A percentile compares a stretch with the other conserved stretches of the same genome.
Evolutionary conservation across 1,140 invertebrate genomes (phyloP).

Genomic region (Tyrophagus putrescentiae): DNA sequence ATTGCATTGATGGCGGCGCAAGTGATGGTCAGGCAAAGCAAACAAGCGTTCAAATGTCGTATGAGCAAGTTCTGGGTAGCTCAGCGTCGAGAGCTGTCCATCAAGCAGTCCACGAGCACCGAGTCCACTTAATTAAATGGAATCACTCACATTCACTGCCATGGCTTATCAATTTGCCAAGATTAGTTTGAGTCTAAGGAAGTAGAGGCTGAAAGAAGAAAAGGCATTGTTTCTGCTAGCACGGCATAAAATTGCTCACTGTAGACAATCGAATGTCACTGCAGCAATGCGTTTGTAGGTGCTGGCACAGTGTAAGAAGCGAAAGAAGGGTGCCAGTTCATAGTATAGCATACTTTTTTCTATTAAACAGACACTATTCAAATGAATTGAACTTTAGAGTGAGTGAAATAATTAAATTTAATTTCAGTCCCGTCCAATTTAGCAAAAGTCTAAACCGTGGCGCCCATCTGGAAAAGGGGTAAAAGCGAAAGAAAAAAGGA

Average conservation of each 20-base stretch:
- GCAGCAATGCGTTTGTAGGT: too few relatives aligned
- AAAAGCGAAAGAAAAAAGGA: too few relatives aligned
- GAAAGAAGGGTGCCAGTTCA: background rate
- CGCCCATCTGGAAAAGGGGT: background rate
- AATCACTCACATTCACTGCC: background rate
- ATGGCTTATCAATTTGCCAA: conserved; percentile 8
- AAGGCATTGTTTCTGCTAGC: background rate
- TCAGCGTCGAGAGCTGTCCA: background rate
- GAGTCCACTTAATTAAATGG: conserved; percentile 6
- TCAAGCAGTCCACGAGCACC: background rate
- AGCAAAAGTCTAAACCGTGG: background rate
- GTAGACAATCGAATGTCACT: background rate
- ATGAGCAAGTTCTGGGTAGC: too few relatives aligned
- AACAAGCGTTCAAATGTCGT: background rate
- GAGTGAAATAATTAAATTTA: conserved; percentile 8
- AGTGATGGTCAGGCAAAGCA: background rate
- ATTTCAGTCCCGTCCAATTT: conserved; percentile 8
- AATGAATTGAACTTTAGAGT: background rate
- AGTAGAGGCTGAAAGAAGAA: background rate
- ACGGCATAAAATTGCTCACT: background rate
- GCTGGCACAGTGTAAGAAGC: background rate
- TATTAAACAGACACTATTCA: conserved; percentile 9
- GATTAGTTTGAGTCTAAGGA: background rate
- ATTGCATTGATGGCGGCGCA: background rate
- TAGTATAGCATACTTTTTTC: too few relatives aligned